Evolutionary conservation across 2,113 vertebrate species (phyloP), one percentile per base, ranked within the genome.

Genomic region (Daphoenositta chrysoptera): DNA sequence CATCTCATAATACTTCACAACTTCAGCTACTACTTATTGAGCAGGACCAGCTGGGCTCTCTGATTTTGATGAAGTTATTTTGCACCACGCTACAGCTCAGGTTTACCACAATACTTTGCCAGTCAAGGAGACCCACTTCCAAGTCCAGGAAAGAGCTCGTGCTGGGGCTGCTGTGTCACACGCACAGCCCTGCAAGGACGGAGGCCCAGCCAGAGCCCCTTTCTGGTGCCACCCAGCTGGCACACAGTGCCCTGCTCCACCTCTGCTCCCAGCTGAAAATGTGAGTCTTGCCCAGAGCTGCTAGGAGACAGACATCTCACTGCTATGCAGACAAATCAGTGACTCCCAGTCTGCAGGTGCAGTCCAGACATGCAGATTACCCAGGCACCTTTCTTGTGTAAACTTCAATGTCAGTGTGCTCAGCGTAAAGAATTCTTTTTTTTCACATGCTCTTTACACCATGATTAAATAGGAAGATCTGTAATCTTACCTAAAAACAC

Each of bases 271-370:
- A 13, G 45, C 21, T 3, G 7, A 21, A 15, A 40, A 47, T 28
- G 24, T 4, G 12, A 82, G 30, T 27, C n/a, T n/a, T 10, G 8
- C 5, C 1, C 23, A 28, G 22, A 23, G 31, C 54, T 60, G 50
- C 75, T 0, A 0, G 28, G 31, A 39, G 27, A 40, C 1, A 1
- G 23, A 24, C 2, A 1, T 13, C 15, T 28, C 3, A 5, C 28
- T n/a, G 35, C 72, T 45, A 1, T 18, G 22, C 2, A 2, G 50
- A 39, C 30, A 87, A 61, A 73, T 19, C 79, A 6, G 60, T 2
- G 13, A 30, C 39, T 39, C 23, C 47, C 1, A 2, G 39, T 23
- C 76, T 80, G 48, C 35, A 31, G 1, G 21, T 15, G 42, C 27
- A 40, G 39, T 8, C 35, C 0, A 2, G 20, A 33, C 3, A 1